Evolutionary conservation across 2,888 invertebrate species (phyloP), one percentile per base, ranked within the genome.

Genomic region (Diplazon laetatorius): DNA sequence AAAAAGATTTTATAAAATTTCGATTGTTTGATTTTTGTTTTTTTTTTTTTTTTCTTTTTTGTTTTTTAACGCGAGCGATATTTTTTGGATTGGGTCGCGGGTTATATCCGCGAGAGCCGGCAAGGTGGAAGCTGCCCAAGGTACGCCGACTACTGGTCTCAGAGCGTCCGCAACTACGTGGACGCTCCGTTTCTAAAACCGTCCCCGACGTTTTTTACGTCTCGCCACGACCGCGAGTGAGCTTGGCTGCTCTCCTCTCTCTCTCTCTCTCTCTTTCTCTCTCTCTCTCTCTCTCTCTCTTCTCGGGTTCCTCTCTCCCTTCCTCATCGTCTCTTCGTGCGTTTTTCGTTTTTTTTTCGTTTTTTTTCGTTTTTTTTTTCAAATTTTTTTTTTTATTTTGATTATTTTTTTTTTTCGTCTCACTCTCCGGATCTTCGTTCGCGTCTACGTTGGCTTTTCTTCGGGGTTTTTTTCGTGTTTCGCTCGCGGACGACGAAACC

Each of bases 61-160:
- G n/a, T n/a, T n/a, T n/a, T n/a, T n/a, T n/a, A n/a, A n/a, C n/a
- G n/a, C n/a, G n/a, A n/a, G n/a, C n/a, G n/a, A n/a, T n/a, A 55
- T 25, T 35, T 30, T 71, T 82, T 50, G 57, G 70, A 12, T 44
- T 55, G 25, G 82, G 76, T 82, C 72, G 75, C 75, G 75, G 73
- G 75, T 62, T 80, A 83, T 83, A n/a, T n/a, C n/a, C 82, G 83
- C 83, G 84, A 86, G 85, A 87, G 86, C 87, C 88, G 88, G 89
- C 89, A 89, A 89, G 89, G 89, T 88, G 88, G 89, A 90, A 86
- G 89, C 89, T 90, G 87, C 86, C 80, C 85, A 88, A 90, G 88
- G 89, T 89, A 88, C 89, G 86, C 89, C n/a, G 88, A 89, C 88
- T 87, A 88, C 89, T 89, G 87, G 84, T 87, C 83, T 86, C 87